phyloP scores from a whole-genome alignment of 2,113 vertebrate genomes.

The Echinops telfairi region DNA sequence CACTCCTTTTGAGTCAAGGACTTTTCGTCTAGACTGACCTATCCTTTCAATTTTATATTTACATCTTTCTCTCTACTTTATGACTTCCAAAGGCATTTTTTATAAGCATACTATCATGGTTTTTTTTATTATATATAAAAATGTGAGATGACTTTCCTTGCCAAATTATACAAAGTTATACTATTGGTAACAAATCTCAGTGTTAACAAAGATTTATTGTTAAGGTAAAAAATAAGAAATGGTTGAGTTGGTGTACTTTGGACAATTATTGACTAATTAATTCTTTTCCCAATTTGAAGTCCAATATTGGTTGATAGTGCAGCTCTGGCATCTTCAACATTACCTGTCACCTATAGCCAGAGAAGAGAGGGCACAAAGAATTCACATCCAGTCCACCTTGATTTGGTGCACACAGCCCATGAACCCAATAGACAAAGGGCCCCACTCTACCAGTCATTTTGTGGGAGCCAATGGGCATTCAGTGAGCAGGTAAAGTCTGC shows the following conservation, averaged over 20 bases:
- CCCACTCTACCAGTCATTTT: neutral
- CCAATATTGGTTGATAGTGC: neutral
- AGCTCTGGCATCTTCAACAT: neutral
- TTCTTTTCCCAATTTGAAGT: neutral
- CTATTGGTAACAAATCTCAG: constrained; percentile 33
- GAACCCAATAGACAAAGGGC: neutral
- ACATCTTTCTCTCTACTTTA: neutral
- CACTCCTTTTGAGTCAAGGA: neutral
- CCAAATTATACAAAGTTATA: neutral
- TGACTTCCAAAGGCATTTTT: constrained; percentile 11
- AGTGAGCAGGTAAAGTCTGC: neutral
- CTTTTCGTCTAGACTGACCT: neutral
- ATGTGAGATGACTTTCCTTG: neutral
- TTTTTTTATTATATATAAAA: neutral
- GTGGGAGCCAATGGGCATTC: neutral
- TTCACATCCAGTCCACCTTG: neutral
- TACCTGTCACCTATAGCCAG: neutral
- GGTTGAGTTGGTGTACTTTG: neutral
- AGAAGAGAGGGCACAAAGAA: constrained; percentile 1
- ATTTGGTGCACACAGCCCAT: neutral
- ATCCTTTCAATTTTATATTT: neutral
- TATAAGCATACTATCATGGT: neutral
- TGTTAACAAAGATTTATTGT: neutral
- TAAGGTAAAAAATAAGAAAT: constrained; percentile 30
- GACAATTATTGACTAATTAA: constrained; percentile 12